Conservation (phyloP, 2,888 invertebrate species). For the Ochropacha duplaris region DNA sequence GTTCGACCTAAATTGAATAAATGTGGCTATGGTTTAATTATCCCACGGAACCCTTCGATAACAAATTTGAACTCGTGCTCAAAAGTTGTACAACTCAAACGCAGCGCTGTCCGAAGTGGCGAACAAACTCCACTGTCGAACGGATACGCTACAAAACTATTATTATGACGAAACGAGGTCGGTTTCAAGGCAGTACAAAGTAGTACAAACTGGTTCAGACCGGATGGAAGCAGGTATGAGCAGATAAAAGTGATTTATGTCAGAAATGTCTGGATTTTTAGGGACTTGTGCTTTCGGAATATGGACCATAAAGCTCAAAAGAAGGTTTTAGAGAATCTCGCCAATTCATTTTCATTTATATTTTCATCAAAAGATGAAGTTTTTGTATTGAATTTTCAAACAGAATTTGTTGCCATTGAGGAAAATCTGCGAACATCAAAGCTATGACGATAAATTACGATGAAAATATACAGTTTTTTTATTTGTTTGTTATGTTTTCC, state of each 20-base stretch:
- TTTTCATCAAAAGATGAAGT: not conserved
- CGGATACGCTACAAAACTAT: conserved; percentile 5
- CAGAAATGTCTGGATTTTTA: not conserved
- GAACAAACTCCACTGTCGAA: not conserved
- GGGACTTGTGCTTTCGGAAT: not conserved
- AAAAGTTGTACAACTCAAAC: not conserved
- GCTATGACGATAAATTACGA: no score
- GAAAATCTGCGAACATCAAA: no score
- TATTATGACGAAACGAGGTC: conserved; percentile 19
- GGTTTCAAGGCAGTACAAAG: conserved; percentile 23
- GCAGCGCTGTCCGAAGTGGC: not conserved
- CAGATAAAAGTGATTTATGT: conserved; percentile 1
- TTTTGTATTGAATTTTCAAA: no score
- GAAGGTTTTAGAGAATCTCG: not conserved
- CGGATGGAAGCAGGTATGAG: conserved; percentile 14
- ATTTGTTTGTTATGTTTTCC: no score
- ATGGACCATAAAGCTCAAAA: not conserved
- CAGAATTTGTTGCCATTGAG: no score
- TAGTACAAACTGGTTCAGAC: conserved; percentile 20
- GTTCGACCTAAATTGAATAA: no score
- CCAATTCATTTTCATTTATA: not conserved
- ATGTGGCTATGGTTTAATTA: no score
- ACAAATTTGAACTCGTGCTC: not conserved
- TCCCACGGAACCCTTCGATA: not conserved
- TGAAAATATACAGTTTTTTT: no score